These are phyloP conservation scores for Idaea straminata DNA, from an alignment of 2,888 invertebrate species.

Conservation along the genomic window DNA sequence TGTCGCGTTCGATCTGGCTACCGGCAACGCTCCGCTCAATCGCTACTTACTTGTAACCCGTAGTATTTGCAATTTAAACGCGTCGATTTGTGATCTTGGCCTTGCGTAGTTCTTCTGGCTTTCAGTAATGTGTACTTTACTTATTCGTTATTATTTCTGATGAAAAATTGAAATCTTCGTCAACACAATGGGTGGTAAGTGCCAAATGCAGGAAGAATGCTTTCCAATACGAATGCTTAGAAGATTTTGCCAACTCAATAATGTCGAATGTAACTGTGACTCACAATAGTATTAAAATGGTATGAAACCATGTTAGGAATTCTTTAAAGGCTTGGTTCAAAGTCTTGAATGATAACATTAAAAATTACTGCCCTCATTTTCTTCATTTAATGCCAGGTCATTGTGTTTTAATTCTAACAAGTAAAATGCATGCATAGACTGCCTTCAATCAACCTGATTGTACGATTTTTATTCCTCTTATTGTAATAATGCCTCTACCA, in stretches of 20 bases:
- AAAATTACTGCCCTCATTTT: not conserved
- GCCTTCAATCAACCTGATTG: not conserved
- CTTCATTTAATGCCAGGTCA: not conserved
- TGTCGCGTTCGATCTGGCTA: constrained; percentile 45
- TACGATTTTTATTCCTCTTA: not conserved
- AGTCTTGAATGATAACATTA: not conserved
- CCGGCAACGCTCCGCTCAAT: constrained; percentile 41
- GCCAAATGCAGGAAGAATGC: constrained; percentile 27
- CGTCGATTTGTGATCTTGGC: constrained; percentile 53
- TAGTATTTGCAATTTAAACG: constrained; percentile 29
- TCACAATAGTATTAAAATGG: not conserved
- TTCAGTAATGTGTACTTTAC: constrained; percentile 39
- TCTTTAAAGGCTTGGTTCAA: not conserved
- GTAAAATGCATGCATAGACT: not conserved
- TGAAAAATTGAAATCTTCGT: constrained; percentile 52
- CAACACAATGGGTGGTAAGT: constrained; percentile 69
- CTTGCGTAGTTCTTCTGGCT: constrained; percentile 55
- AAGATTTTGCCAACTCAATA: not conserved
- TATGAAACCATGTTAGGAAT: not conserved
- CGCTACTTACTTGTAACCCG: constrained; percentile 24
- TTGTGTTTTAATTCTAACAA: not conserved
- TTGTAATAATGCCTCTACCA: not conserved
- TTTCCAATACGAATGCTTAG: constrained; percentile 30
- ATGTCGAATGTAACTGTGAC: not conserved
- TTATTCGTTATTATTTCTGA: constrained; percentile 39